Evolutionary conservation across 1,140 invertebrate genomes (phyloP).

Genomic region (Ctenoplectra terminalis): DNA sequence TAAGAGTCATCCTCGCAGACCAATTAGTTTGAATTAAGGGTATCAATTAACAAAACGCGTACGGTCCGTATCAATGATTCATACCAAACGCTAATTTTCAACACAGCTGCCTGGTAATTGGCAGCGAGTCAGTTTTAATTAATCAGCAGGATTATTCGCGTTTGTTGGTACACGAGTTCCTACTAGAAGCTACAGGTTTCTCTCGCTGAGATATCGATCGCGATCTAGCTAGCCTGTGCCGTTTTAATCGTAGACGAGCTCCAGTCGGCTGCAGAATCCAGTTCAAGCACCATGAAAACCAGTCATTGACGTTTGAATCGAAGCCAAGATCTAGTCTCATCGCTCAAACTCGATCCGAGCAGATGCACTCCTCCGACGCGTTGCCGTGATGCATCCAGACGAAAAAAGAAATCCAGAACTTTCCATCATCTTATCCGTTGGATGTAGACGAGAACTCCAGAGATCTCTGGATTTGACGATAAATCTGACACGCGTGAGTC

Average conservation of each 20-base stretch:
- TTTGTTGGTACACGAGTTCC: too few relatives aligned
- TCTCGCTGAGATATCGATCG: not conserved
- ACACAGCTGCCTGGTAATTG: not conserved
- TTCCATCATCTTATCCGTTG: conserved; percentile 31
- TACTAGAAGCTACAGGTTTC: not conserved
- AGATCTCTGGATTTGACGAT: not conserved
- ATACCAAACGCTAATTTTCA: not conserved
- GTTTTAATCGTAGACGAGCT: not conserved
- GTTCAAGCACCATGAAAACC: conserved; percentile 67
- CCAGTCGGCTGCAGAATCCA: conserved; percentile 56
- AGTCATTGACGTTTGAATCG: conserved; percentile 67
- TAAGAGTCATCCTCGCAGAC: not conserved
- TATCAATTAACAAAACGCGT: conserved; percentile 27
- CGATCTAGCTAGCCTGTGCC: not conserved
- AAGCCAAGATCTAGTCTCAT: conserved; percentile 70
- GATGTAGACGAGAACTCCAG: conserved; percentile 13
- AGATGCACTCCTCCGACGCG: conserved; percentile 25
- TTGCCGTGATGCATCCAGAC: not conserved
- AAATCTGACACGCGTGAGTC: too few relatives aligned
- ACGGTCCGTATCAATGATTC: conserved; percentile 30
- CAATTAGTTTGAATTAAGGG: conserved; percentile 34
- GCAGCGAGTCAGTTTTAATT: conserved; percentile 13
- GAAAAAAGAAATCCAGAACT: conserved; percentile 39
- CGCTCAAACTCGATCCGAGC: conserved; percentile 65
- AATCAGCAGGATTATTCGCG: conserved; percentile 4